Percentiles rank a stretch among this genome's conserved stretches.
phyloP scores from a whole-genome alignment of 1,140 invertebrate species.

The Drosophila kikkawai region DNA sequence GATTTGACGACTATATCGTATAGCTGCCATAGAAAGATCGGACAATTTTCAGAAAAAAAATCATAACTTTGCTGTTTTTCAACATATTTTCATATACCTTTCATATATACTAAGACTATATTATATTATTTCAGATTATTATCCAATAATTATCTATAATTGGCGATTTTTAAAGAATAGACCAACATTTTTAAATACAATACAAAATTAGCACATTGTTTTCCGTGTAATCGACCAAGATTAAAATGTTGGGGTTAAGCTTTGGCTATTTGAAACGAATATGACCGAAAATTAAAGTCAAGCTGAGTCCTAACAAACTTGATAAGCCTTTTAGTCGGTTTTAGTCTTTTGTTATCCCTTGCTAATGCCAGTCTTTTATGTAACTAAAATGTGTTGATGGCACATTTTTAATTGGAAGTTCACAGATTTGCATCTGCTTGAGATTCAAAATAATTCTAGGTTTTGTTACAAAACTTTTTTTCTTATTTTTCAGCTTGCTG shows the following conservation, averaged over 20 bases:
- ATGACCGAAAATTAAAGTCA: conserved; percentile 13
- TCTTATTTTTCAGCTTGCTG: neutral
- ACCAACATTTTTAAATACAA: neutral
- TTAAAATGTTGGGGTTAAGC: neutral
- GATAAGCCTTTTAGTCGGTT: conserved; percentile 32
- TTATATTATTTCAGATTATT: no score
- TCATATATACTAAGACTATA: no score
- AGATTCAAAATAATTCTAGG: conserved; percentile 30
- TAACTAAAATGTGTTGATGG: conserved; percentile 24
- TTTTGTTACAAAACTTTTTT: conserved; percentile 3
- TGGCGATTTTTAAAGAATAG: no score
- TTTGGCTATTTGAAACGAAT: conserved; percentile 5
- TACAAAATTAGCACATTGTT: neutral
- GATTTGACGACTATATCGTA: no score
- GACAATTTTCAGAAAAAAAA: no score
- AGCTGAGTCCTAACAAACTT: conserved; percentile 2
- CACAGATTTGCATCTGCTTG: conserved; percentile 11
- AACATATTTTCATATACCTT: no score
- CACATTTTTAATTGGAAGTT: conserved; percentile 42
- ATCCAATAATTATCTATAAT: no score
- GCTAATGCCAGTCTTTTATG: conserved; percentile 11
- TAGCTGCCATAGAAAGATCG: no score
- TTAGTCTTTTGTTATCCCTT: conserved; percentile 27
- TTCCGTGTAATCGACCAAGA: neutral
- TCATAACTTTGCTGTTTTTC: no score